Evolutionary conservation across 2,113 vertebrate species (phyloP).

Genomic region (Thalassoma bifasciatum): DNA sequence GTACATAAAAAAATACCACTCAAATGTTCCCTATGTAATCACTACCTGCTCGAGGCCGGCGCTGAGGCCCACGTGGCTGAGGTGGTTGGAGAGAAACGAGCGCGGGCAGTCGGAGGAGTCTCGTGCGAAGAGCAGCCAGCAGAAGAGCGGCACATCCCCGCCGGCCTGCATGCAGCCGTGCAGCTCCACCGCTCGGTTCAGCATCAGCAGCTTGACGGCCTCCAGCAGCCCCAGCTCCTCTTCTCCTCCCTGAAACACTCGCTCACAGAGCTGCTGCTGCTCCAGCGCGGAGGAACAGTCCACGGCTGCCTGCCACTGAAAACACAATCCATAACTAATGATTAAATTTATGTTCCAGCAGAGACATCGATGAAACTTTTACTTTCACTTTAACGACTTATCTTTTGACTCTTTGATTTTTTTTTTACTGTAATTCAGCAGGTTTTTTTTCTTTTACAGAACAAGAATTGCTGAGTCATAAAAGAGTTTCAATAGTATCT

Average conservation of each 20-base stretch:
- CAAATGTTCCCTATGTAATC: too few relatives aligned
- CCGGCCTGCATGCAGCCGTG: conserved; percentile 85
- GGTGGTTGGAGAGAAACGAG: conserved; percentile 92
- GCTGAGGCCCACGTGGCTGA: conserved; percentile 92
- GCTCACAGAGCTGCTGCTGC: conserved; percentile 87
- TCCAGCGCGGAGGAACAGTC: conserved; percentile 66
- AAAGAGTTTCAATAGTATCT: too few relatives aligned
- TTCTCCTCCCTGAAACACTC: conserved; percentile 87
- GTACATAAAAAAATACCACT: too few relatives aligned
- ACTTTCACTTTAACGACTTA: too few relatives aligned
- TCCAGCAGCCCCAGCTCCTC: conserved; percentile 94
- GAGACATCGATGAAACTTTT: too few relatives aligned
- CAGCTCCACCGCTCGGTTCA: conserved; percentile 88
- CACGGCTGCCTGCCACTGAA: conserved; percentile 76
- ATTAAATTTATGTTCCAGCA: too few relatives aligned
- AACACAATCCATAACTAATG: neutral
- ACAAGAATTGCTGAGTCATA: too few relatives aligned
- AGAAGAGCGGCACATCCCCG: conserved; percentile 93
- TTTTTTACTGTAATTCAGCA: too few relatives aligned
- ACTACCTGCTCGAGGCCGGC: conserved; percentile 96
- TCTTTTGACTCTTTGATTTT: too few relatives aligned
- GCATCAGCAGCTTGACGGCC: conserved; percentile 96
- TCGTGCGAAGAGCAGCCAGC: conserved; percentile 94
- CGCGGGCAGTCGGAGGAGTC: conserved; percentile 91
- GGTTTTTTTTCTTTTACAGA: too few relatives aligned